Conservation (phyloP, 37 sponge, comb jelly and placozoan species). For the Aphrocallistes beatrix region DNA sequence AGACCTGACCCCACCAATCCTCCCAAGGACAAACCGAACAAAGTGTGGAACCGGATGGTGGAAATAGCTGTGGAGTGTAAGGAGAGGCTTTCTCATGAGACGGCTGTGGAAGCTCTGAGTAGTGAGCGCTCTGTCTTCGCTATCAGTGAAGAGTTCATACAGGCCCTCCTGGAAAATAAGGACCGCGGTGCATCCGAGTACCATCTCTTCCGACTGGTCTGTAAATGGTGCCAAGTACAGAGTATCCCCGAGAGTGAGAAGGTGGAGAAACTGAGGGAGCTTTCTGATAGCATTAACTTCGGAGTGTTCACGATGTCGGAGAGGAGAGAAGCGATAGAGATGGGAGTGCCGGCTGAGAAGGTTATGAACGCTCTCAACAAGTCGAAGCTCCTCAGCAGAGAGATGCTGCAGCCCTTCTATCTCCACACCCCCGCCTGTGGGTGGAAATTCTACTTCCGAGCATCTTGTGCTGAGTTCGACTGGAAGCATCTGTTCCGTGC, state of each 20-base stretch:
- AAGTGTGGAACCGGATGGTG: constrained; percentile 47
- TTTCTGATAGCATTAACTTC: constrained; percentile 49
- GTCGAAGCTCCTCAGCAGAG: constrained; percentile 36
- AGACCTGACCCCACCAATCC: background rate
- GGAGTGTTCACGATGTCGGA: constrained; percentile 39
- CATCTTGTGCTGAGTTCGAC: constrained; percentile 20
- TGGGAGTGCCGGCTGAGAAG: constrained; percentile 33
- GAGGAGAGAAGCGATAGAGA: constrained; percentile 36
- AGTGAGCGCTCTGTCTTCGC: background rate
- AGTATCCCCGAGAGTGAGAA: constrained; percentile 15
- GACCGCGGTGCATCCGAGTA: constrained; percentile 31
- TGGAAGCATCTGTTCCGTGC: constrained; percentile 39
- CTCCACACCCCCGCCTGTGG: constrained; percentile 36
- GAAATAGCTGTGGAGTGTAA: constrained; percentile 25
- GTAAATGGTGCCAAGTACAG: constrained; percentile 43
- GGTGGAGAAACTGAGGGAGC: constrained; percentile 19
- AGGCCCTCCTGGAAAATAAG: constrained; percentile 13
- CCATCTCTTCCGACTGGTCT: constrained; percentile 34
- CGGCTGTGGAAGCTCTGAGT: background rate
- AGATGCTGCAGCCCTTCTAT: constrained; percentile 32
- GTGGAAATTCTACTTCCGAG: constrained; percentile 40
- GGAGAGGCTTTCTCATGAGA: constrained; percentile 3
- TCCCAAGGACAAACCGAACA: too few relatives aligned
- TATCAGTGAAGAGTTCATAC: constrained; percentile 43
- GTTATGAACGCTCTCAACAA: constrained; percentile 57